phyloP scores from a whole-genome alignment of 2,113 vertebrate genomes.

The Axis porcinus region DNA sequence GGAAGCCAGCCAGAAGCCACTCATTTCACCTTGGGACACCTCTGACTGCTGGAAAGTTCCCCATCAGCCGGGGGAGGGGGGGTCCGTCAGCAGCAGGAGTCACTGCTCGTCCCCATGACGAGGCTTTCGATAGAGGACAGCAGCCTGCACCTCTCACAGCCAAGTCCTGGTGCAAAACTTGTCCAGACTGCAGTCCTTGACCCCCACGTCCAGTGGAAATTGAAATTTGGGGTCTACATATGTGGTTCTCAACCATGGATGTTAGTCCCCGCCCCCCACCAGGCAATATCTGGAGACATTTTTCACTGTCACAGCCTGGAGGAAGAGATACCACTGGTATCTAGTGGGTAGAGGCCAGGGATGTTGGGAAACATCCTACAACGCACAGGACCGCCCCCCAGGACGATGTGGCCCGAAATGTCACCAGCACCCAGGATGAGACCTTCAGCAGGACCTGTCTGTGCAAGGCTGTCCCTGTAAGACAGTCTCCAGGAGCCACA shows the following conservation, averaged over 20 bases:
- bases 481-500: not conserved
- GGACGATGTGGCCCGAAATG: not conserved
- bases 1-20: not conserved
- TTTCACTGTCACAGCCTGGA: not conserved
- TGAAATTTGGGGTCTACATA: not conserved
- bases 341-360: not conserved
- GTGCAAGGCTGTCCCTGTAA: accelerated
- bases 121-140: not conserved
- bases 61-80: not conserved
- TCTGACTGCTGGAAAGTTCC: not conserved
- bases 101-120: not conserved
- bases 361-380: not conserved
- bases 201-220: not conserved
- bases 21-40: not conserved
- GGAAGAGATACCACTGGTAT: too few relatives aligned
- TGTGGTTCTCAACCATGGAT: not conserved
- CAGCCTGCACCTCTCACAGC: not conserved
- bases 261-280: not conserved
- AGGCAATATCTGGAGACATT: not conserved
- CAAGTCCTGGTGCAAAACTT: not conserved
- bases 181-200: not conserved
- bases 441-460: not conserved
- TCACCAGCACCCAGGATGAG: not conserved
- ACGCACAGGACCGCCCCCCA: too few relatives aligned
- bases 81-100: not conserved